Evolutionary conservation across 1,140 invertebrate species (phyloP), one percentile per base, ranked within the genome.

Genomic region (Bombus turneri): DNA sequence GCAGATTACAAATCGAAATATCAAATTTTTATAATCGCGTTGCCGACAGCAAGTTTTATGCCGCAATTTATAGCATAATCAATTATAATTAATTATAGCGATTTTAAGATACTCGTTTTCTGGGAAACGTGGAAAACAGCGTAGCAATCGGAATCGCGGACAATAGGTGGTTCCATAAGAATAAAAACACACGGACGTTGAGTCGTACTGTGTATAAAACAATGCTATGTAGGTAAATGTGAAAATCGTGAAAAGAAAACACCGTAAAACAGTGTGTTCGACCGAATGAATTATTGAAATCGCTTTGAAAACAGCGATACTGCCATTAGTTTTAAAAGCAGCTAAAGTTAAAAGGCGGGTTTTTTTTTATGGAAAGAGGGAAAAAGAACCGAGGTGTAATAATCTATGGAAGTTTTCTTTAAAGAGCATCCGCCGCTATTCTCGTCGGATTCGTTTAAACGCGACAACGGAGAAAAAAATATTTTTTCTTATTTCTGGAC

Each of bases 271-370:
- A 43, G 28, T 81, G 62, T 86, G 15, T 22, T 25, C 34, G 31
- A 1, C 85, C 89, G 89, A 91, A 90, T 92, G 90, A 87, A 92
- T 92, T 88, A 87, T 91, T 92, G 91, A 91, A 92, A 92, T 91
- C 91, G 89, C 85, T 88, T 80, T 90, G 86, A 91, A 90, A 90
- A 59, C 59, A 72, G 59, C 73, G 73, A 25, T 59, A 57, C 64
- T 59, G 47, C 31, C 15, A 3, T 62, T 62, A 62, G 28, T 62
- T 62, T 5, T 28, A 62, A 62, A 34, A 66, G 15, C 31, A 34
- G 15, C 31, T 66, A 9, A 66, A 66, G 31, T 66, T 18, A 66
- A 68, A 22, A 68, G 4, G 3, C 31, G 47, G 5, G 0, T 8
- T 53, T 53, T 53, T 39, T 68, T 68, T 34, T 22, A 25, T 37